Conservation (phyloP, 1,140 invertebrate species). For the Leptoteleia sp. region DNA sequence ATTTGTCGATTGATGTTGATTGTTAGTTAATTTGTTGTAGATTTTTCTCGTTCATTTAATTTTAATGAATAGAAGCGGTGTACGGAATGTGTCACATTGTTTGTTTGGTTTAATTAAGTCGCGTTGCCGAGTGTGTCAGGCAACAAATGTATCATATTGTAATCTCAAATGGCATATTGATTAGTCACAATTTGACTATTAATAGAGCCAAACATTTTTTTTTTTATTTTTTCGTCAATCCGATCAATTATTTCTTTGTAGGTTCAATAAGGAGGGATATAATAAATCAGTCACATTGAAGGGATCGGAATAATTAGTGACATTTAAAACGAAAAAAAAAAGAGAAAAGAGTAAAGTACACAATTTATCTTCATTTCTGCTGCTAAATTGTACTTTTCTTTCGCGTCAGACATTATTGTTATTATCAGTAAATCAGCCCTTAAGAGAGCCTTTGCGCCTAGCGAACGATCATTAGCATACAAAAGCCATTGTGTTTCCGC, state of each 20-base stretch:
- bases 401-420: slow-evolving; percentile 18
- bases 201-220: too few relatives aligned
- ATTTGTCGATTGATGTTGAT: too few relatives aligned
- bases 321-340: slow-evolving; percentile 16
- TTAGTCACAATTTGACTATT: too few relatives aligned
- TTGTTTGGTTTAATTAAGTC: too few relatives aligned
- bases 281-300: slow-evolving; percentile 23
- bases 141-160: too few relatives aligned
- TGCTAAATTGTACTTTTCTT: slow-evolving; percentile 33
- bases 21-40: too few relatives aligned
- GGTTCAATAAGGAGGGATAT: slow-evolving; percentile 11
- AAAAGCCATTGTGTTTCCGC: slow-evolving; percentile 52
- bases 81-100: too few relatives aligned
- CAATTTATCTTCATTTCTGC: slow-evolving; percentile 31
- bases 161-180: too few relatives aligned
- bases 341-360: slow-evolving; percentile 33
- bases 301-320: slow-evolving; percentile 37
- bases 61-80: too few relatives aligned
- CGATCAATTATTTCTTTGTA: slow-evolving; percentile 37
- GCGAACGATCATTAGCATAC: slow-evolving; percentile 51
- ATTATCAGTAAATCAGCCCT: slow-evolving; percentile 43
- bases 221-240: too few relatives aligned
- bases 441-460: slow-evolving; percentile 26
- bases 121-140: too few relatives aligned
- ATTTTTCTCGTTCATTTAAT: too few relatives aligned